These are phyloP conservation scores for Onychomys leucogaster DNA, from an alignment of 2,797 vertebrate genomes.

Conservation along the genomic window DNA sequence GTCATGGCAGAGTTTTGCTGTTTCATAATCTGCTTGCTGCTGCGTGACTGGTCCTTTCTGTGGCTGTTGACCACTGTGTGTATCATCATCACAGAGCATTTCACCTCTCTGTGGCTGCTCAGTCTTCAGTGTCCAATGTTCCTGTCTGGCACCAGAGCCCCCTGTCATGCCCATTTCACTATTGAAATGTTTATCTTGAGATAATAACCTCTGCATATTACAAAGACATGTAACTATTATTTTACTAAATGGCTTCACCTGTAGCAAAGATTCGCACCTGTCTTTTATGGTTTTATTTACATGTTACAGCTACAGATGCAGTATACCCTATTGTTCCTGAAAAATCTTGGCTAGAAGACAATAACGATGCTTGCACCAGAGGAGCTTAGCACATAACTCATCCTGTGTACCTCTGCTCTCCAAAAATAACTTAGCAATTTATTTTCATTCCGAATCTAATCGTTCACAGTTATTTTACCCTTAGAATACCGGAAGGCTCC, in stretches of 20 bases:
- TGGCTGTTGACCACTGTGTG: background rate
- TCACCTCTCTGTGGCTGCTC: too few species aligned
- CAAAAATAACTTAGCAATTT: background rate
- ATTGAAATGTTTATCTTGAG: background rate
- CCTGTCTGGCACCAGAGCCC: background rate
- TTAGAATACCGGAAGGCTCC: background rate
- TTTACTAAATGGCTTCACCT: background rate
- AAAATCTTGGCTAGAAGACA: background rate
- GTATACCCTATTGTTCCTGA: background rate
- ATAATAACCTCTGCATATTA: background rate
- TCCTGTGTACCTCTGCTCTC: background rate
- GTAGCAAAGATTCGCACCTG: background rate
- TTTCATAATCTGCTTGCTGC: background rate
- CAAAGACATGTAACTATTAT: background rate
- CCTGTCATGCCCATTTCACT: background rate
- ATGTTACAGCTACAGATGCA: background rate
- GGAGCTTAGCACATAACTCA: background rate
- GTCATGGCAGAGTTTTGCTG: background rate
- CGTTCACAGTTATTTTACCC: background rate
- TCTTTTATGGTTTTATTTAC: background rate
- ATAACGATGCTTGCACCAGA: background rate
- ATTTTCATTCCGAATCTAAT: background rate
- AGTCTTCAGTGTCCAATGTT: background rate
- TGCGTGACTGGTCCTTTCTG: background rate
- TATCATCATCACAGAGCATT: background rate